Conservation (phyloP, 2,797 vertebrate species). For the Cercopithecus hamlyni region DNA sequence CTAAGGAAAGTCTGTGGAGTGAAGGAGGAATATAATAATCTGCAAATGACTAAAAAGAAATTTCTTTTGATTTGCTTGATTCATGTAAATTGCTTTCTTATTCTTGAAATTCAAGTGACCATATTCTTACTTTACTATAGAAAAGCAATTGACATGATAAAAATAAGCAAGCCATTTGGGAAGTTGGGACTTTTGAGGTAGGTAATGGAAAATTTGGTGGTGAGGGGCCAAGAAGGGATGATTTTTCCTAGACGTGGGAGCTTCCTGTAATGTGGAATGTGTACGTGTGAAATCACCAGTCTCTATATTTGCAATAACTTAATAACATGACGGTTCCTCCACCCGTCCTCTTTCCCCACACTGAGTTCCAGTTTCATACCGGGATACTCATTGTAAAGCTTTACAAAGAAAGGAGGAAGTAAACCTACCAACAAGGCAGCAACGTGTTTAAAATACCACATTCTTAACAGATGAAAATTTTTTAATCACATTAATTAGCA, state of each 20-base stretch:
- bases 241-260: conserved; percentile 32
- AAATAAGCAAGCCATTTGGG: conserved; percentile 6
- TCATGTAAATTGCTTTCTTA: conserved; percentile 32
- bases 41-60: background rate
- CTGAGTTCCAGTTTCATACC: conserved; percentile 76
- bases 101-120: conserved; percentile 32
- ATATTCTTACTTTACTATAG: background rate
- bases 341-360: conserved; percentile 65
- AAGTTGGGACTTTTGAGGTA: conserved; percentile 20
- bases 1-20: conserved; percentile 45
- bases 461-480: conserved; percentile 49
- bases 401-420: conserved; percentile 70
- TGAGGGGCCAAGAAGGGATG: conserved; percentile 31
- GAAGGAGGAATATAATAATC: conserved; percentile 14
- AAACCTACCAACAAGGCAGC: background rate
- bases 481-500: background rate
- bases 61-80: conserved; percentile 41
- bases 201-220: conserved; percentile 53
- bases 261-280: conserved; percentile 69
- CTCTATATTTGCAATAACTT: conserved; percentile 67
- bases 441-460: conserved; percentile 39
- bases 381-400: conserved; percentile 20
- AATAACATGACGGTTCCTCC: conserved; percentile 51
- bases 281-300: conserved; percentile 70
- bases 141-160: conserved; percentile 2